Conservation (phyloP, 2,888 invertebrate genomes). For the Limnephilus auricula region DNA sequence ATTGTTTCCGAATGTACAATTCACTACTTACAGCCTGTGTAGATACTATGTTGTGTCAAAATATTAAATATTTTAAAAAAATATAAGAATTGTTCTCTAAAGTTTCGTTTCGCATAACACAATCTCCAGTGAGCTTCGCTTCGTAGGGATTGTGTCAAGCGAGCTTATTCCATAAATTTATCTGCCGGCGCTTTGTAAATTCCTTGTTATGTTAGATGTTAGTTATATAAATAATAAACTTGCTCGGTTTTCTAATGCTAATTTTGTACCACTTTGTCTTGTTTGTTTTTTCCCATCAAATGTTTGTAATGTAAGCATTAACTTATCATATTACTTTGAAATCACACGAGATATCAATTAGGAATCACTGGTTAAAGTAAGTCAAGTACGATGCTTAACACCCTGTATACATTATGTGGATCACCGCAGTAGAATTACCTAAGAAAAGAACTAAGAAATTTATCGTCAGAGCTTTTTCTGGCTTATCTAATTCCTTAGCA, state of each 20-base stretch:
- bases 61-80: no score
- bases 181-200: not conserved
- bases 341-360: not conserved
- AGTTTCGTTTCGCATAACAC: not conserved
- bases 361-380: no score
- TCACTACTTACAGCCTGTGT: no score
- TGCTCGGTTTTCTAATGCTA: not conserved
- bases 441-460: not conserved
- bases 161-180: conserved; percentile 24
- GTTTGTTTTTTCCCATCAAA: not conserved
- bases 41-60: no score
- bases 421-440: not conserved
- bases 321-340: not conserved
- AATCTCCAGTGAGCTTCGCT: not conserved
- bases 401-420: not conserved
- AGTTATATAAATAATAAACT: conserved; percentile 34
- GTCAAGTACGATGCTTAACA: no score
- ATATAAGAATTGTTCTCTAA: no score
- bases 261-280: not conserved
- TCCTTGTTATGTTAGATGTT: not conserved
- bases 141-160: conserved; percentile 23
- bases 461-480: not conserved
- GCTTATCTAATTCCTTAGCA: not conserved
- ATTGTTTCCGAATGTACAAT: no score
- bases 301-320: not conserved